Base-by-base conservation (phyloP, 2,888 invertebrate genomes). In the Rugalucina vietnamica region DNA sequence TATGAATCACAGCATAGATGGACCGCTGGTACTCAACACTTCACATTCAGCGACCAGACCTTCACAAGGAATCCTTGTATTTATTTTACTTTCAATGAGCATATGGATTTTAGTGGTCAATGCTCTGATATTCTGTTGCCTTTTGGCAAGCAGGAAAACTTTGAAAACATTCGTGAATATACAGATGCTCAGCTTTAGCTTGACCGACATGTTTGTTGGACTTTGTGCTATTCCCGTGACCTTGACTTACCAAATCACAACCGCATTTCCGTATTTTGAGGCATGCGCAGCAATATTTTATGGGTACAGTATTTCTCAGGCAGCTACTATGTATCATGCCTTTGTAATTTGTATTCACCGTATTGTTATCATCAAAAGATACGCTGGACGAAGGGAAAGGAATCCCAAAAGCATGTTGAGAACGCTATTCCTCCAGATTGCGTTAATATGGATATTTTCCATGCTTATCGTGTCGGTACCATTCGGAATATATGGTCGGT, bases 241-340 rank as follows among this genome's bases (percentile, higher is more conserved):
- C 29, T 29, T 60, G 60, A 60, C 60, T 18, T 60, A 60, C 29
- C 60, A 60, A 18, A 60, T 60, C 29, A 60, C 60, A 60, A 29
- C 60, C 27, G 60, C 60, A 4, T 60, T 60, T 60, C 60, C 60
- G 24, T 60, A 24, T 27, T 60, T 60, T 29, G 60, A 60, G 29
- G 60, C 29, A 60, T 60, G 60, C 29, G 60, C 60, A 60, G 60
- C 29, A 29, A 60, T 60, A 60, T 60, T 60, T 21, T 60, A 60
- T 21, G 24, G 60, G 10, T 60, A 60, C 29, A 29, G 60, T 29
- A 24, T 60, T 60, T 60, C 60, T 10, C 60, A 60, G 29, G 21
- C 27, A 3, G 60, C 60, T 18, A 60, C 27, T 60, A 29, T 60
- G 18, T 27, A 29, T 4, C 60, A 60, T 21, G 60, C 27, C 10